Evolutionary conservation across 92 coral and sea anemone species (phyloP).

Genomic region (Galaxea fascicularis): DNA sequence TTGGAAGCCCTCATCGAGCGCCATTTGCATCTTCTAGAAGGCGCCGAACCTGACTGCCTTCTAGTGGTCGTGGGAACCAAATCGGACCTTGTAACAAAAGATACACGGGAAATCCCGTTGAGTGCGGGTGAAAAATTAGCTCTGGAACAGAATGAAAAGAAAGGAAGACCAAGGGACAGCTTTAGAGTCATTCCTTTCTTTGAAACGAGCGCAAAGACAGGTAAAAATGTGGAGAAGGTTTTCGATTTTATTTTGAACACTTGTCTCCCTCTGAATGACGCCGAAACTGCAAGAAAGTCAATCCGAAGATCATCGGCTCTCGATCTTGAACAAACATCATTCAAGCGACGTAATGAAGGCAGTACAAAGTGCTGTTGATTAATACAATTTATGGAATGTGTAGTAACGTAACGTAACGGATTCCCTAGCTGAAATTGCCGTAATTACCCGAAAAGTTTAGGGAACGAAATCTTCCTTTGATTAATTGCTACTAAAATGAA

Average conservation of each 20-base stretch:
- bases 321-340: conserved; percentile 59
- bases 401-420: no score
- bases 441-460: no score
- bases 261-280: conserved; percentile 90
- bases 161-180: conserved; percentile 58
- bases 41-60: conserved; percentile 90
- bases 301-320: conserved; percentile 56
- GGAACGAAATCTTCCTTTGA: no score
- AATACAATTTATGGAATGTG: neutral
- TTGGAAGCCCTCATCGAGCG: conserved; percentile 77
- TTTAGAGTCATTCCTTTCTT: conserved; percentile 80
- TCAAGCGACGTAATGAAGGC: neutral
- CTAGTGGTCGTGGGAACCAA: conserved; percentile 92
- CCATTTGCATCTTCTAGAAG: conserved; percentile 86
- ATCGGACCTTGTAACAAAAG: conserved; percentile 76
- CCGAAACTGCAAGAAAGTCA: conserved; percentile 54
- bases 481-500: no score
- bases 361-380: conserved; percentile 16
- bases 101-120: conserved; percentile 62
- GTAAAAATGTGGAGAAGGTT: conserved; percentile 88
- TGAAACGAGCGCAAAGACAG: conserved; percentile 97
- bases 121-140: conserved; percentile 83
- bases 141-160: conserved; percentile 74
- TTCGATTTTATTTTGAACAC: conserved; percentile 85
- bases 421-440: no score